phyloP scores from a whole-genome alignment of 1,140 invertebrate species.

The Ptiloglossa arizonensis region DNA sequence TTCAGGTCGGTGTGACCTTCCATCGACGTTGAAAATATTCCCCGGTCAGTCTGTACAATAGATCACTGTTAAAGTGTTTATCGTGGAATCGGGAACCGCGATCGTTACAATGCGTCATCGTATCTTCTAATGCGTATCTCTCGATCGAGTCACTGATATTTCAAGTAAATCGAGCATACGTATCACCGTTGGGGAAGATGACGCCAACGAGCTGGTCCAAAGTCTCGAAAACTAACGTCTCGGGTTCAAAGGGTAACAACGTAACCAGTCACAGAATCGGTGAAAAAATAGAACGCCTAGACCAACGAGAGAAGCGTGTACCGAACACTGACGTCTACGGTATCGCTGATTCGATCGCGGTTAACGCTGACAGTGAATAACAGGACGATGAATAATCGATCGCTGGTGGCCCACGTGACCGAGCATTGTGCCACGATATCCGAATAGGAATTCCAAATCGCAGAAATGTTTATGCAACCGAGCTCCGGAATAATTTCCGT shows the following conservation, averaged over 20 bases:
- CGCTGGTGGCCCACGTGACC: background rate
- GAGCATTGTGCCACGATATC: background rate
- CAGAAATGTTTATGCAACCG: background rate
- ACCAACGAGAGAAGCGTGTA: background rate
- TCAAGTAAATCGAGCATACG: background rate
- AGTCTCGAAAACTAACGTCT: background rate
- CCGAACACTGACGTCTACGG: background rate
- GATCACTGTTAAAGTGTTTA: too few species aligned
- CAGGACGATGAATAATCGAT: constrained; percentile 23
- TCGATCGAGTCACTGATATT: background rate
- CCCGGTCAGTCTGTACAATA: too few species aligned
- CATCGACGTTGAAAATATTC: too few species aligned
- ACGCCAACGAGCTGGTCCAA: background rate
- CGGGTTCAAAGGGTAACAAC: background rate
- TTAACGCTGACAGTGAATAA: background rate
- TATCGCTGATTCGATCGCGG: background rate
- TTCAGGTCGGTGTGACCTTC: too few species aligned
- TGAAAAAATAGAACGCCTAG: background rate
- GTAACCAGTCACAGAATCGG: background rate
- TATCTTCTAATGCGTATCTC: too few species aligned
- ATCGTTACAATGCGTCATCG: background rate
- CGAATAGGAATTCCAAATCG: background rate
- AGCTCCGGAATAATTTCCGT: background rate
- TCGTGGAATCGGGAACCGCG: too few species aligned
- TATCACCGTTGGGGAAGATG: background rate